phyloP scores from a whole-genome alignment of 2,113 vertebrate species.

The Pagrus major region DNA sequence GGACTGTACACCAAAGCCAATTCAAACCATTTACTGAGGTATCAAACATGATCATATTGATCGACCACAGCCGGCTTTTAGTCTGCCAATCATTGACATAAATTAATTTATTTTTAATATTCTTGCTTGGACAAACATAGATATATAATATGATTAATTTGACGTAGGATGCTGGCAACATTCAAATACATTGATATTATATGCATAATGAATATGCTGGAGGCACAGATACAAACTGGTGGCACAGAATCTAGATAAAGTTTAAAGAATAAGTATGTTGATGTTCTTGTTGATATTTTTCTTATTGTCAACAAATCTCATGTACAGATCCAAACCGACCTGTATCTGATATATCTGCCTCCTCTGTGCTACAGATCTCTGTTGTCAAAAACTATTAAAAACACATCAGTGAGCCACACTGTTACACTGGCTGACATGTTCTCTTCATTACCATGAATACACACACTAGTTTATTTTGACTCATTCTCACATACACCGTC shows the following conservation, averaged over 20 bases:
- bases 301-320: not conserved
- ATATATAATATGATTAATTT: conserved; percentile 18
- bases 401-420: not conserved
- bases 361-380: not conserved
- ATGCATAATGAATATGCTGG: not conserved
- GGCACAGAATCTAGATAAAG: conserved; percentile 1
- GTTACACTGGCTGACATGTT: not conserved
- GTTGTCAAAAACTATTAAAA: not conserved
- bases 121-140: conserved; percentile 15
- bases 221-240: not conserved
- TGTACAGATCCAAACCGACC: not conserved
- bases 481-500: not conserved
- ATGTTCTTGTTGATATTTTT: not conserved
- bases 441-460: too few relatives aligned
- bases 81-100: not conserved
- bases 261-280: not conserved
- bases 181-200: conserved; percentile 24
- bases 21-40: not conserved
- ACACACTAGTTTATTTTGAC: not conserved
- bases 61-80: not conserved
- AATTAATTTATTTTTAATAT: not conserved
- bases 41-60: not conserved
- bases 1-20: not conserved
- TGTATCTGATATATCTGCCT: not conserved
- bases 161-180: conserved; percentile 14